phyloP scores from a whole-genome alignment of 2,113 vertebrate species.

The Hippocampus comes region DNA sequence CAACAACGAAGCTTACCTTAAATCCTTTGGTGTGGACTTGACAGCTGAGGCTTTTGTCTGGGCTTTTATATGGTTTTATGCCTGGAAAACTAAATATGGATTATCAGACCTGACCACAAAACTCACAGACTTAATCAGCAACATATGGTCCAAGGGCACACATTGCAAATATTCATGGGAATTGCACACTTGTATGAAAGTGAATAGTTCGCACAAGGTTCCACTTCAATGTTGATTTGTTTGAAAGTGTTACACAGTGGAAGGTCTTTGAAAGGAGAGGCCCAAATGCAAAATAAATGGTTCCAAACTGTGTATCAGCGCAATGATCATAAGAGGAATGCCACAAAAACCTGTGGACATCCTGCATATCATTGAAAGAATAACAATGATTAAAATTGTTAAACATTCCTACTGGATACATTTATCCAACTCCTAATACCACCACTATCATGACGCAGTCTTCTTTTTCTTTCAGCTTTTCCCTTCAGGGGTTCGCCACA shows the following conservation, averaged over 20 bases:
- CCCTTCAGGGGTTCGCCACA: no score
- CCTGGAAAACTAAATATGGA: not conserved
- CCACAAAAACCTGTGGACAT: not conserved
- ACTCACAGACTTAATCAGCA: conserved; percentile 1
- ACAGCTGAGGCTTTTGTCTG: not conserved
- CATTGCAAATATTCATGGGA: conserved; percentile 9
- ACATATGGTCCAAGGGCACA: not conserved
- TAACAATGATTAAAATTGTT: not conserved
- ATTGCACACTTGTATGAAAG: not conserved
- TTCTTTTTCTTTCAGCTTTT: no score
- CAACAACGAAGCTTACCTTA: conserved; percentile 1
- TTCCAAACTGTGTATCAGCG: not conserved
- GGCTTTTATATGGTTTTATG: not conserved
- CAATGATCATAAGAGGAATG: not conserved
- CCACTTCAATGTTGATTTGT: not conserved
- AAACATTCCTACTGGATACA: no score
- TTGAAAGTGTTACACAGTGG: not conserved
- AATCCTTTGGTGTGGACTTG: not conserved
- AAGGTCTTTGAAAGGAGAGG: not conserved
- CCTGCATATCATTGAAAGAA: not conserved
- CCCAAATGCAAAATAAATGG: not conserved
- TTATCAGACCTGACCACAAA: not conserved
- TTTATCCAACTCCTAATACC: no score
- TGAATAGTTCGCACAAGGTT: not conserved
- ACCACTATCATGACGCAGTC: no score